A percentile compares a stretch with the other conserved stretches of the same genome.
phyloP scores from a whole-genome alignment of 2,113 vertebrate species.

The Pampusana beccarii region DNA sequence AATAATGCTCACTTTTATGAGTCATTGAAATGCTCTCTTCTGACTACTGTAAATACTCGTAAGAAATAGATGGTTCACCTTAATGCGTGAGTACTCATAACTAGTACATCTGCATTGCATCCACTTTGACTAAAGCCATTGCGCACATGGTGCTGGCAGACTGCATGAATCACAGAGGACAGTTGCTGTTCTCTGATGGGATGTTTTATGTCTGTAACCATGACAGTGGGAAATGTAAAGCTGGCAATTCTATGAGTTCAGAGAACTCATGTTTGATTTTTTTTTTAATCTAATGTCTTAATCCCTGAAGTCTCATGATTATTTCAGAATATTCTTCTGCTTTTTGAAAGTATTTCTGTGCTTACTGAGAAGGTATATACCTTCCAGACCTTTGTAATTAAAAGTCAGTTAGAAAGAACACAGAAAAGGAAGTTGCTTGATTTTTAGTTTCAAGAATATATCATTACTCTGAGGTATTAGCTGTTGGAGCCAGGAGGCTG shows the following conservation, averaged over 20 bases:
- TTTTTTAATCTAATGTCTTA: background rate
- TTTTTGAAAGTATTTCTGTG: background rate
- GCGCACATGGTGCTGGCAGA: background rate
- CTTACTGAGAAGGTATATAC: background rate
- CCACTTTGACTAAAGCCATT: background rate
- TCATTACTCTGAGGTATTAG: background rate
- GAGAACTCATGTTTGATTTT: background rate
- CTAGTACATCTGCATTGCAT: background rate
- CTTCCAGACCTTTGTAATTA: background rate
- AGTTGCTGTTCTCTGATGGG: background rate
- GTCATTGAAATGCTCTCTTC: background rate
- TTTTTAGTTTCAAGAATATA: background rate
- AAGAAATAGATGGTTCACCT: background rate
- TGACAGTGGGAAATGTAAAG: background rate
- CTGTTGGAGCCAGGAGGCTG: background rate
- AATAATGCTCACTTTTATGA: background rate
- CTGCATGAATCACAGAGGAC: background rate
- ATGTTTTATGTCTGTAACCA: background rate
- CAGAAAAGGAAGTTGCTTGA: background rate
- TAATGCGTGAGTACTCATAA: background rate
- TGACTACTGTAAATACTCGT: background rate
- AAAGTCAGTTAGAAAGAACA: background rate
- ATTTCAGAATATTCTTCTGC: background rate
- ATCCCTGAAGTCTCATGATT: background rate
- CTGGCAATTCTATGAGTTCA: background rate